These are phyloP conservation scores for Lepus townsendii DNA, from an alignment of 2,797 vertebrate genomes.

Conservation along the genomic window DNA sequence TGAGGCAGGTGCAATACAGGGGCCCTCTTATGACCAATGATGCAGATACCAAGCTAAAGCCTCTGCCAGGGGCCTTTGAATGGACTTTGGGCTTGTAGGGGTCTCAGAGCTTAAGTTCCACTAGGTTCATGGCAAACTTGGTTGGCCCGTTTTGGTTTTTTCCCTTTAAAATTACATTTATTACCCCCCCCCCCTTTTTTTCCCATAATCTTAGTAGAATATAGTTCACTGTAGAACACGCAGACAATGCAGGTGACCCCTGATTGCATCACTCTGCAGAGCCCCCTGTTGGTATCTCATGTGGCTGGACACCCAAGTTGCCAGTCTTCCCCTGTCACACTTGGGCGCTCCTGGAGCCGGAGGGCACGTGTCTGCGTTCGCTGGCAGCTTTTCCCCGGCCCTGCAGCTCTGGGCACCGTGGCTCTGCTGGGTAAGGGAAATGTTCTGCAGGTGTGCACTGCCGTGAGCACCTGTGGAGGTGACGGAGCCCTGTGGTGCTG, in stretches of 20 bases:
- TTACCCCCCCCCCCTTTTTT: not conserved
- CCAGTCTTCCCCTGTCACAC: not conserved
- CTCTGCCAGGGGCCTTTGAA: not conserved
- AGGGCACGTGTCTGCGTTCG: accelerated
- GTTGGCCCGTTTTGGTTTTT: not conserved
- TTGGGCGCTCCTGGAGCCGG: not conserved
- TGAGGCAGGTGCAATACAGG: not conserved
- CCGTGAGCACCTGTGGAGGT: not conserved
- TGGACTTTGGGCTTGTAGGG: not conserved
- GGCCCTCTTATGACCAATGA: not conserved
- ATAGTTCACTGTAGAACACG: constrained; percentile 15
- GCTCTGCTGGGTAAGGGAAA: not conserved
- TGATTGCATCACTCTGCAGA: not conserved
- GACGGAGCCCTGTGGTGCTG: not conserved
- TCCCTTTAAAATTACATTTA: constrained; percentile 9
- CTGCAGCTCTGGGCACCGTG: not conserved
- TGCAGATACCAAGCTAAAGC: not conserved
- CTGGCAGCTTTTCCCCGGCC: not conserved
- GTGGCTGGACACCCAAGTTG: not conserved
- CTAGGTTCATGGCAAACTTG: not conserved
- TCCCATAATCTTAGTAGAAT: constrained; percentile 27
- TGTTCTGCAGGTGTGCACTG: not conserved
- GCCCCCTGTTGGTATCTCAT: not conserved
- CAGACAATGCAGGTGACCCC: constrained; percentile 2
- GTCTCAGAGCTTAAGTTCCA: not conserved